Percentiles rank a stretch among this genome's conserved stretches.
These are phyloP conservation scores for Listronotus bonariensis DNA, from an alignment of 1,140 invertebrate genomes.

Conservation along the genomic window DNA sequence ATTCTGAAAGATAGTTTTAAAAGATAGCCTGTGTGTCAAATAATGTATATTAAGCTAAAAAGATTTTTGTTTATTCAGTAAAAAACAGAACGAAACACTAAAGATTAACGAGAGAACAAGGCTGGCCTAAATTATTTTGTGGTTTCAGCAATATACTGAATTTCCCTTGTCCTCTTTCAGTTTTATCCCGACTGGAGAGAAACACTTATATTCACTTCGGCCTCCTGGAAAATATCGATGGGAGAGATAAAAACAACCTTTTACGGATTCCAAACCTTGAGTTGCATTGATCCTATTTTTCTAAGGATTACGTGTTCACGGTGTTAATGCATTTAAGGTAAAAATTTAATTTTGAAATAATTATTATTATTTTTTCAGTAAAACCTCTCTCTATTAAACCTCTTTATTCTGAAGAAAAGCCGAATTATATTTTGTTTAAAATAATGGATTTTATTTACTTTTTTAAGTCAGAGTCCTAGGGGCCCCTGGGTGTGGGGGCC, in stretches of 20 bases:
- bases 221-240: slow-evolving; percentile 10
- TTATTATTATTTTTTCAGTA: too few relatives aligned
- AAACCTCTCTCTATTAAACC: too few relatives aligned
- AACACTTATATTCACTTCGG: slow-evolving; percentile 24
- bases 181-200: slow-evolving; percentile 12
- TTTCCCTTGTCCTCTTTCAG: slow-evolving; percentile 1
- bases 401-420: too few relatives aligned
- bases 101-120: neutral
- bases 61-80: neutral
- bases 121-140: slow-evolving; percentile 15
- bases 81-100: neutral
- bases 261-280: slow-evolving; percentile 19
- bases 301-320: neutral
- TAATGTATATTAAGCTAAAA: too few relatives aligned
- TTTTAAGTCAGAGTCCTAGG: too few relatives aligned
- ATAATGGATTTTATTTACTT: too few relatives aligned
- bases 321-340: neutral
- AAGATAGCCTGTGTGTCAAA: too few relatives aligned
- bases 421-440: too few relatives aligned
- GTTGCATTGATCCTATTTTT: slow-evolving; percentile 20
- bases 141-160: slow-evolving; percentile 7
- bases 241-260: slow-evolving; percentile 16
- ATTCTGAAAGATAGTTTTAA: too few relatives aligned
- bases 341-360: neutral
- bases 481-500: too few relatives aligned